phyloP scores from a whole-genome alignment of 2,113 vertebrate genomes.

The Salvelinus fontinalis region DNA sequence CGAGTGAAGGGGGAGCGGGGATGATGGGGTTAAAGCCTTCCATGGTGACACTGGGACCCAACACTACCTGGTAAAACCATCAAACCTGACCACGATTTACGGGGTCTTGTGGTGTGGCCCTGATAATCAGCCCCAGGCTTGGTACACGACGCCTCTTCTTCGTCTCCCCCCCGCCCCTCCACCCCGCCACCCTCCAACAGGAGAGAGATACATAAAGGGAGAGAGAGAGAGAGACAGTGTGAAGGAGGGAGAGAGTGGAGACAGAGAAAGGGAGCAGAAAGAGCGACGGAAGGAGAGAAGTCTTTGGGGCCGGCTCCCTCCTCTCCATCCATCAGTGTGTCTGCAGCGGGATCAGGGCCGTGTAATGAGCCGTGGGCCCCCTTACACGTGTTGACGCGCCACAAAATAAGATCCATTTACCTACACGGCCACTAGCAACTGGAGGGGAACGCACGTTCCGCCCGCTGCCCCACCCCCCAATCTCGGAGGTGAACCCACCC shows the following conservation, averaged over 20 bases:
- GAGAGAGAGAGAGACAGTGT: background rate
- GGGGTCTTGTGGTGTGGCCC: slow-evolving; percentile 36
- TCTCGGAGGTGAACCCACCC: slow-evolving; percentile 8
- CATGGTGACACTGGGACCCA: background rate
- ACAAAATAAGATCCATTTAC: slow-evolving; percentile 83
- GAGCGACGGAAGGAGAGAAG: slow-evolving; percentile 2
- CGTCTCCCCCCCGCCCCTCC: background rate
- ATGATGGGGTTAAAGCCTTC: background rate
- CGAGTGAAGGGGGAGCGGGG: background rate
- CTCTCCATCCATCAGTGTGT: slow-evolving; percentile 74
- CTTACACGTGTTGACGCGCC: slow-evolving; percentile 78
- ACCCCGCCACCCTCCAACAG: background rate
- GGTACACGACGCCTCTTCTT: background rate
- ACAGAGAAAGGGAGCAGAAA: background rate
- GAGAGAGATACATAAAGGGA: background rate
- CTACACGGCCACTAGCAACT: slow-evolving; percentile 45
- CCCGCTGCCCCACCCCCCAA: slow-evolving; percentile 32
- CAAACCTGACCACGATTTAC: slow-evolving; percentile 21
- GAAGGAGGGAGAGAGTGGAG: background rate
- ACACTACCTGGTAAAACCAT: slow-evolving; percentile 29
- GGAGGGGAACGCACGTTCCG: slow-evolving; percentile 45
- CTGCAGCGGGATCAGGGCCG: slow-evolving; percentile 63
- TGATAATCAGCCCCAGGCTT: slow-evolving; percentile 42
- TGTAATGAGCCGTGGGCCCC: slow-evolving; percentile 77
- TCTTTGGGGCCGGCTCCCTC: slow-evolving; percentile 32